Evolutionary conservation across 2,888 invertebrate species (phyloP).

Genomic region (Axea sp.): DNA sequence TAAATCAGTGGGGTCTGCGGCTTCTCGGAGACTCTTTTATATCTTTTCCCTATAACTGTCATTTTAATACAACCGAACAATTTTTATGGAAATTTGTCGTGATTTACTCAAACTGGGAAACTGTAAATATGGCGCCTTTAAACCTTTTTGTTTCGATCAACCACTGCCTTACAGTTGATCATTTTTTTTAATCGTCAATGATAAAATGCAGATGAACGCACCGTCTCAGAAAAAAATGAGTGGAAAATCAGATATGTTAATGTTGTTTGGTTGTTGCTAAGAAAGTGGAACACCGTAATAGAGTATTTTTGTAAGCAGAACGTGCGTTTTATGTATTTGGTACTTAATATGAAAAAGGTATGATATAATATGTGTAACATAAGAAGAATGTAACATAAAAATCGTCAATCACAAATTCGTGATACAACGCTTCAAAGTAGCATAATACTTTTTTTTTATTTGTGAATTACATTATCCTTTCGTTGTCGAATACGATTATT

Average conservation of each 20-base stretch:
- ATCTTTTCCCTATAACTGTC: constrained; percentile 3
- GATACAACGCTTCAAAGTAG: no score
- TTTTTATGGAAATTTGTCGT: constrained; percentile 6
- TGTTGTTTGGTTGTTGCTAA: constrained; percentile 13
- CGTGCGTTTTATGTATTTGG: constrained; percentile 11
- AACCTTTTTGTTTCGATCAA: not conserved
- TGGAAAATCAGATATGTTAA: constrained; percentile 38
- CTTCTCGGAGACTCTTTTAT: not conserved
- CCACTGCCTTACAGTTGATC: not conserved
- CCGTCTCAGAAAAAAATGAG: not conserved
- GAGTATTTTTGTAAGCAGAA: constrained; percentile 40
- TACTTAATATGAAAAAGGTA: constrained; percentile 29
- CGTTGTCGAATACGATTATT: no score
- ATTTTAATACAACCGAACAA: not conserved
- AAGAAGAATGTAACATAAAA: constrained; percentile 39
- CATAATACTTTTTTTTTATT: no score
- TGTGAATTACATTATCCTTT: no score
- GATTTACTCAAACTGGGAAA: constrained; percentile 7
- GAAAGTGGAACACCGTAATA: constrained; percentile 50
- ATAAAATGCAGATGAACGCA: constrained; percentile 2
- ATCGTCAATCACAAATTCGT: constrained; percentile 35
- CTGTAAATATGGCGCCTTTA: not conserved
- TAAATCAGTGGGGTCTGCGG: constrained; percentile 16
- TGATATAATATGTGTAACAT: constrained; percentile 45
- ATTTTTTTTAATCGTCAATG: not conserved